A percentile compares a stretch with the other conserved stretches of the same genome.
These are phyloP conservation scores for Cephalopachus bancanus DNA, from an alignment of 2,797 vertebrate species.

Conservation along the genomic window DNA sequence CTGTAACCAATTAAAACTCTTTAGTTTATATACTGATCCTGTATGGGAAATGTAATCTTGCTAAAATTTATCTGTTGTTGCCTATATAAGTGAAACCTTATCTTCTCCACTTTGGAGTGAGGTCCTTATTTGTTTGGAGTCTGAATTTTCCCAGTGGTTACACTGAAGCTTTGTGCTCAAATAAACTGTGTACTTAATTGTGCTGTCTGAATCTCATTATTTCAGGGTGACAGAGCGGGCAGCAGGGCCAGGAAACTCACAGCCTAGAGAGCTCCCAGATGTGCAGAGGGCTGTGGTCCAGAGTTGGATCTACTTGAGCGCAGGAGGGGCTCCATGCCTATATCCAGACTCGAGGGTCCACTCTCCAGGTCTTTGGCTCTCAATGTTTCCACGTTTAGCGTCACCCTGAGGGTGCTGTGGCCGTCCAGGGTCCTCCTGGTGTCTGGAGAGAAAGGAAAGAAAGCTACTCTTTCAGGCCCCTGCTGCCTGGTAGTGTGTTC, in stretches of 20 bases:
- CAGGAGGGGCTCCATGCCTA: not conserved
- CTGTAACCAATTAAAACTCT: not conserved
- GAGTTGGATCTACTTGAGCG: conserved; percentile 54
- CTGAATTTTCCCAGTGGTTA: not conserved
- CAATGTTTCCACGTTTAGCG: not conserved
- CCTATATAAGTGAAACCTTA: not conserved
- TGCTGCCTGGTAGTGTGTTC: too few species aligned
- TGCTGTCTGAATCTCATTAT: not conserved
- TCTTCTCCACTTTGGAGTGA: not conserved
- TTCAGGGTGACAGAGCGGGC: not conserved
- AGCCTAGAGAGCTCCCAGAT: not conserved
- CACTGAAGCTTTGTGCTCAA: not conserved
- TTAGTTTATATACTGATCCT: not conserved
- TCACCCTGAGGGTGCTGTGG: not conserved
- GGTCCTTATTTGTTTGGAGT: not conserved
- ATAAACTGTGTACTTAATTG: not conserved
- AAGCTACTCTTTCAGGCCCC: not conserved
- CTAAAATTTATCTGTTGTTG: not conserved
- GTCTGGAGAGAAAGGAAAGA: not conserved
- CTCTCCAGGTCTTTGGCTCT: not conserved
- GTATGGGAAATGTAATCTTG: not conserved
- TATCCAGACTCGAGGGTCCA: not conserved
- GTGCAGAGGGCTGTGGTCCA: not conserved
- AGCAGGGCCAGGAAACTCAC: not conserved
- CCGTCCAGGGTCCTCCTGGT: not conserved